Conservation (phyloP, 2,113 vertebrate genomes). For the Hippocampus mohnikei region DNA sequence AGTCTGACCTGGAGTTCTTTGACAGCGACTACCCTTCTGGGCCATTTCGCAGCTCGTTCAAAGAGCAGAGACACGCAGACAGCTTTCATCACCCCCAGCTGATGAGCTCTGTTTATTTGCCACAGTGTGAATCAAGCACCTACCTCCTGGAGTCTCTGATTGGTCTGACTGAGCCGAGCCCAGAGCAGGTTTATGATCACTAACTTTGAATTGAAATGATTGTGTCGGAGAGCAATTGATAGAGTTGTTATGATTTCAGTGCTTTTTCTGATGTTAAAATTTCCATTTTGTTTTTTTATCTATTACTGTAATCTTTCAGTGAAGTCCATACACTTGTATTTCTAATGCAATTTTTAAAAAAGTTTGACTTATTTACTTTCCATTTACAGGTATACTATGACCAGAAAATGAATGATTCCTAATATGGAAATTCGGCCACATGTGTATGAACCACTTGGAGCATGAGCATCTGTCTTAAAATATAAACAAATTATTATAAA, state of each 20-base stretch:
- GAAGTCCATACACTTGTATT: conserved; percentile 16
- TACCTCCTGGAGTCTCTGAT: conserved; percentile 88
- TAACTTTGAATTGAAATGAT: not conserved
- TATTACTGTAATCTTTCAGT: conserved; percentile 9
- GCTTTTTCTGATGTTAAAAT: conserved; percentile 41
- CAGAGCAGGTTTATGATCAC: conserved; percentile 65
- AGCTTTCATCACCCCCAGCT: conserved; percentile 73
- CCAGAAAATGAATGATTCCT: not conserved
- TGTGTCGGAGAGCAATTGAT: too few species aligned
- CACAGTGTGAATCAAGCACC: conserved; percentile 73
- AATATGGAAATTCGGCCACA: not conserved
- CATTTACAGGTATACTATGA: conserved; percentile 4
- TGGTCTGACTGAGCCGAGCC: conserved; percentile 75
- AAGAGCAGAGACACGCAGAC: conserved; percentile 75
- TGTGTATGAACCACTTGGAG: conserved; percentile 4
- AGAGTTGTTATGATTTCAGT: not conserved
- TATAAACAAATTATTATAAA: not conserved
- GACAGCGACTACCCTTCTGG: conserved; percentile 85
- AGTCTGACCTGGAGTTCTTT: conserved; percentile 86
- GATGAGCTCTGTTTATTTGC: conserved; percentile 71
- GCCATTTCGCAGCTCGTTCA: conserved; percentile 81
- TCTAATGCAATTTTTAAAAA: conserved; percentile 19
- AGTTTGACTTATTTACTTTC: conserved; percentile 31
- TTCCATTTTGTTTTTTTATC: conserved; percentile 30
- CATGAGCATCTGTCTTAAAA: not conserved